phyloP scores from a whole-genome alignment of 1,140 invertebrate species.

The Neodiprion virginianus region DNA sequence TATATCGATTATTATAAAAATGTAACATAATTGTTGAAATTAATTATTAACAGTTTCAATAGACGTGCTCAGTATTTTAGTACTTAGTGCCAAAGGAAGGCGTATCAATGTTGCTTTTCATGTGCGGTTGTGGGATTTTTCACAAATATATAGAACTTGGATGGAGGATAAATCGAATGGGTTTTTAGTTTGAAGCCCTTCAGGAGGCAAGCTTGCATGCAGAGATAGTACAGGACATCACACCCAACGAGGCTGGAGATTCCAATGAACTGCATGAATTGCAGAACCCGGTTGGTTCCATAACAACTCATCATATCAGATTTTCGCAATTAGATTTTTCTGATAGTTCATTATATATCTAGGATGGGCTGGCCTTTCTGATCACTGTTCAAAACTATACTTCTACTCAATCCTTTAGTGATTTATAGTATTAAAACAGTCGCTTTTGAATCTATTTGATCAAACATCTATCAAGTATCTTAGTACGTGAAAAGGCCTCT shows the following conservation, averaged over 20 bases:
- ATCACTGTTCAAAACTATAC: background rate
- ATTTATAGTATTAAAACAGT: background rate
- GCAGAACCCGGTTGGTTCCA: constrained; percentile 56
- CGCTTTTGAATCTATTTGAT: too few species aligned
- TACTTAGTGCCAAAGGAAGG: background rate
- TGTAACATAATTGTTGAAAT: background rate
- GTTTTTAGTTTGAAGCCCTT: constrained; percentile 61
- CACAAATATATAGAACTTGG: constrained; percentile 20
- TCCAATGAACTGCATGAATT: constrained; percentile 56
- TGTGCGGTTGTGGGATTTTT: constrained; percentile 21
- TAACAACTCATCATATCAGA: constrained; percentile 40
- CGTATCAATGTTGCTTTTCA: constrained; percentile 31
- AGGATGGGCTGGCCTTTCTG: background rate
- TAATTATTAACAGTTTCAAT: too few species aligned
- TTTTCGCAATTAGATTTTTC: background rate
- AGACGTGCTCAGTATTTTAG: background rate
- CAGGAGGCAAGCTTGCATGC: constrained; percentile 58
- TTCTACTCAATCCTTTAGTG: background rate
- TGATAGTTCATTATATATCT: constrained; percentile 12
- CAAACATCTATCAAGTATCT: too few species aligned
- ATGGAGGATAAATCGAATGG: constrained; percentile 41
- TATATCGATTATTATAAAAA: background rate
- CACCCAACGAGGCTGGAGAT: constrained; percentile 50
- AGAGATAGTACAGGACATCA: constrained; percentile 50
- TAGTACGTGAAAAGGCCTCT: too few species aligned